These are phyloP conservation scores for Neodiprion pinetum DNA, from an alignment of 1,140 invertebrate genomes.

Conservation along the genomic window DNA sequence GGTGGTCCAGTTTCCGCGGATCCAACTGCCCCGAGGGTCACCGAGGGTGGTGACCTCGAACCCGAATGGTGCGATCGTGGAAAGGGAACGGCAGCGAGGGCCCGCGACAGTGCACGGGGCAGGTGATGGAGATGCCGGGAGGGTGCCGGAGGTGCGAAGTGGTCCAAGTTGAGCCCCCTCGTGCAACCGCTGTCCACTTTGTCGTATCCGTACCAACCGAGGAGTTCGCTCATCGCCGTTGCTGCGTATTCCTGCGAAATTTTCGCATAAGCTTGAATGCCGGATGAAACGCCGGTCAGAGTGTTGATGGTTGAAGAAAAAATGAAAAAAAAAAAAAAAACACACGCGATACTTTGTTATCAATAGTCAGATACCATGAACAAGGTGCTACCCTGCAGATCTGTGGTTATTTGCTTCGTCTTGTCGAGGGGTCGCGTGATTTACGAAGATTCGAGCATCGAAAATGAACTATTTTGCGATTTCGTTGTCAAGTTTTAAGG, in stretches of 20 bases:
- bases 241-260: conserved; percentile 83
- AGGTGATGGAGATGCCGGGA: conserved; percentile 30
- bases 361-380: background rate
- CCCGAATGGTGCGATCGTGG: conserved; percentile 36
- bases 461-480: too few relatives aligned
- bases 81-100: background rate
- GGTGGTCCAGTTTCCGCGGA: conserved; percentile 16
- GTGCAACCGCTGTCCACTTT: conserved; percentile 66
- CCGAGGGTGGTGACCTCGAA: conserved; percentile 33
- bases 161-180: conserved; percentile 50
- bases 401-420: too few relatives aligned
- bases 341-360: background rate
- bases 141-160: conserved; percentile 40
- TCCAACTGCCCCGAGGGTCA: background rate
- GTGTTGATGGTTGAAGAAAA: background rate
- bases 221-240: conserved; percentile 87
- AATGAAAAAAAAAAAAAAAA: background rate
- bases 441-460: too few relatives aligned
- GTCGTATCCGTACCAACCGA: conserved; percentile 90
- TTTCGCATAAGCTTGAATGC: background rate
- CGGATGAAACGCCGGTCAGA: background rate
- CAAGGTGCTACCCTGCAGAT: background rate
- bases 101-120: background rate
- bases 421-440: too few relatives aligned
- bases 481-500: too few relatives aligned